Evolutionary conservation across 1,140 invertebrate species (phyloP).

Genomic region (Diprion similis): DNA sequence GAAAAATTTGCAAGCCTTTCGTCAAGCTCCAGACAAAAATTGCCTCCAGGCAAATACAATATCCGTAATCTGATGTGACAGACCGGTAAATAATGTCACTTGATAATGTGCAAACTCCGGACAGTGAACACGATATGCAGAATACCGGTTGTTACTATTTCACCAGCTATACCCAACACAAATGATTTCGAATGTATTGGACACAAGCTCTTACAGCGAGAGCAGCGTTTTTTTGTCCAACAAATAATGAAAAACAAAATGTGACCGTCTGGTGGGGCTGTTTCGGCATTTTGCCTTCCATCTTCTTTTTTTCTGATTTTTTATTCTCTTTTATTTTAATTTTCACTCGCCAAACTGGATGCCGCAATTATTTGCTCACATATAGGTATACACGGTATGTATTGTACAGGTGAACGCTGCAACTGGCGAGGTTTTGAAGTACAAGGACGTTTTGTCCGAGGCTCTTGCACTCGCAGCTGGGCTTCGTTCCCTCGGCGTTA

Average conservation of each 20-base stretch:
- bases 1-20: too few species aligned
- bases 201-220: too few species aligned
- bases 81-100: too few species aligned
- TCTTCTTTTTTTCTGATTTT: neutral
- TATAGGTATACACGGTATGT: neutral
- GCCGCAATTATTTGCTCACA: neutral
- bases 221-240: neutral
- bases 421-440: conserved; percentile 5
- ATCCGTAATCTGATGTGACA: too few species aligned
- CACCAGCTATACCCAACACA: too few species aligned
- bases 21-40: too few species aligned
- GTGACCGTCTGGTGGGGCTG: neutral
- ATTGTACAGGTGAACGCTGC: conserved; percentile 2
- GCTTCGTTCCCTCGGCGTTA: conserved; percentile 1
- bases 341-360: neutral
- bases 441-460: conserved; percentile 9
- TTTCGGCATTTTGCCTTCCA: neutral
- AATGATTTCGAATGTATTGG: too few species aligned
- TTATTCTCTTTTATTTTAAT: neutral
- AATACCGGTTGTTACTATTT: too few species aligned
- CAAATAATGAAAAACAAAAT: neutral
- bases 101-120: too few species aligned
- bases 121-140: too few species aligned
- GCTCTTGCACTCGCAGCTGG: conserved; percentile 9
- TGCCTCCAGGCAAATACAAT: too few species aligned